These are phyloP conservation scores for Eremophila alpestris DNA, from an alignment of 2,797 vertebrate species.

Conservation along the genomic window DNA sequence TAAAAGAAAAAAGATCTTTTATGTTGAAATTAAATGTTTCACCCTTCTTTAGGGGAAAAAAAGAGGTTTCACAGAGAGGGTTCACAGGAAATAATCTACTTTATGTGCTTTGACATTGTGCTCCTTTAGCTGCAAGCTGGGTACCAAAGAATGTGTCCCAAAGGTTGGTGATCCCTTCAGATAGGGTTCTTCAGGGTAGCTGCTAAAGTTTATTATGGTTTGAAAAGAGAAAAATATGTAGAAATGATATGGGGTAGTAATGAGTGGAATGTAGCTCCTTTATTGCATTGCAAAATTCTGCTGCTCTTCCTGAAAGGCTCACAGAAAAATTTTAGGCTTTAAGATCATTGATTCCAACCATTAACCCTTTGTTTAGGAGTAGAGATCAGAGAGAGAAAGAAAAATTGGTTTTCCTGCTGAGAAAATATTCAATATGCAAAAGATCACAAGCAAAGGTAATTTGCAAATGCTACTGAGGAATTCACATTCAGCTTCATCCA, in stretches of 20 bases:
- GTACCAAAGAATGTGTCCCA: not conserved
- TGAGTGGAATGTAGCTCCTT: not conserved
- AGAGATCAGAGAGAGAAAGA: not conserved
- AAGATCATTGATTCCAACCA: too few relatives aligned
- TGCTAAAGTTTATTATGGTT: not conserved
- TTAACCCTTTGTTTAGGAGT: not conserved
- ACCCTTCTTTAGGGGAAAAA: not conserved
- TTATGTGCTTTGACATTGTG: not conserved
- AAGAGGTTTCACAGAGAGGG: not conserved
- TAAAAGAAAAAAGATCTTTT: not conserved
- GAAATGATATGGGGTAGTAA: not conserved
- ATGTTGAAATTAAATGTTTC: not conserved
- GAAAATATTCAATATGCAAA: not conserved
- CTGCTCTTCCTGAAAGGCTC: not conserved
- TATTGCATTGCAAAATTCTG: not conserved
- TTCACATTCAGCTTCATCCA: not conserved
- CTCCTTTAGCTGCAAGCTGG: not conserved
- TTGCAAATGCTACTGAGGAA: not conserved
- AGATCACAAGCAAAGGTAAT: not conserved
- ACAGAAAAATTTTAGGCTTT: not conserved
- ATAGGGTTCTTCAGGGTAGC: not conserved
- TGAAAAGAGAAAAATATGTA: not conserved
- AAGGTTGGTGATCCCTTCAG: not conserved
- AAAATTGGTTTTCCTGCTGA: not conserved
- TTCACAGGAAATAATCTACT: not conserved